These are phyloP conservation scores for Medauroidea extradentata DNA, from an alignment of 1,140 invertebrate species.

Conservation along the genomic window DNA sequence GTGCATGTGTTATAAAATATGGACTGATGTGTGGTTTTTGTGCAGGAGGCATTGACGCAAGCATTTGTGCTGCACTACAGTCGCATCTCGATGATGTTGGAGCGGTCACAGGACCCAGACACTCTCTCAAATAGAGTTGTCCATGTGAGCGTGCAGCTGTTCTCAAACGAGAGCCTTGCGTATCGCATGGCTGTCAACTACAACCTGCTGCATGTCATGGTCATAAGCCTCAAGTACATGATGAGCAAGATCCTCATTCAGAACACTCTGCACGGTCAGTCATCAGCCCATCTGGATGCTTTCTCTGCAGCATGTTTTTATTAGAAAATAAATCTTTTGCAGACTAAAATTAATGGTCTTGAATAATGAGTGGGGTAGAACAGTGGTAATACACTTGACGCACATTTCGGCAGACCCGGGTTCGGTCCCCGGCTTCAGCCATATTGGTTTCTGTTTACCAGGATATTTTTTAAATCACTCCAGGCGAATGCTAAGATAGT, in stretches of 20 bases:
- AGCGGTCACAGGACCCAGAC: conserved; percentile 79
- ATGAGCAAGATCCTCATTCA: conserved; percentile 86
- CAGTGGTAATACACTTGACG: too few relatives aligned
- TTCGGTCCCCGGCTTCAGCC: too few relatives aligned
- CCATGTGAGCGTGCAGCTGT: conserved; percentile 93
- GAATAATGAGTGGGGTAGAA: too few relatives aligned
- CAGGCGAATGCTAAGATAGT: too few relatives aligned
- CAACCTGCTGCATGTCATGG: conserved; percentile 89
- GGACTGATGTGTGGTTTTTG: conserved; percentile 22
- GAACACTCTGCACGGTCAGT: conserved; percentile 77
- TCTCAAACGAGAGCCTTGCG: conserved; percentile 89
- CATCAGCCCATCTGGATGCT: not conserved
- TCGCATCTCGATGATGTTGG: conserved; percentile 86
- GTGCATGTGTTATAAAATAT: too few relatives aligned
- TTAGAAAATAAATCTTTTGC: too few relatives aligned
- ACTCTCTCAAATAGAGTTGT: conserved; percentile 92
- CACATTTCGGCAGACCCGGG: too few relatives aligned
- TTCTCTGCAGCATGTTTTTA: too few relatives aligned
- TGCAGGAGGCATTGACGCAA: conserved; percentile 81
- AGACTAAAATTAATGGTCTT: too few relatives aligned
- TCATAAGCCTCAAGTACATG: conserved; percentile 89
- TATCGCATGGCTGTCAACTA: conserved; percentile 85
- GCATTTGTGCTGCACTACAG: conserved; percentile 96
- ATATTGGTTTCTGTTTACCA: too few relatives aligned
- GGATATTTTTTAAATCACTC: too few relatives aligned